Evolutionary conservation across 2,797 vertebrate species (phyloP).

Genomic region (Orientallactaga sibirica): DNA sequence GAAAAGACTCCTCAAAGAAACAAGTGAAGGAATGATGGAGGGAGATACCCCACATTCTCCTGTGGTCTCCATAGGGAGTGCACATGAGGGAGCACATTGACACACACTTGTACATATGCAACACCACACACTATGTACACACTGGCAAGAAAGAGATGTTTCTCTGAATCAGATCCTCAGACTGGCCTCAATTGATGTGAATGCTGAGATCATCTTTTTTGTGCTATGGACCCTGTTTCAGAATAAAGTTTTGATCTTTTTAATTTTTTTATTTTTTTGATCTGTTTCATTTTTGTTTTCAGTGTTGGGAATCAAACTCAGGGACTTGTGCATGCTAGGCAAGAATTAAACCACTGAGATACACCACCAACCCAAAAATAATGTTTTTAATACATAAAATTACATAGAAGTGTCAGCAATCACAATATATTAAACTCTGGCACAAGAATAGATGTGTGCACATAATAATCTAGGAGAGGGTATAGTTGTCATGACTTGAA

Average conservation of each 20-base stretch:
- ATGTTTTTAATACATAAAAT: not conserved
- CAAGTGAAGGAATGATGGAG: no score
- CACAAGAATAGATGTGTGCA: not conserved
- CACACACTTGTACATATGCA: no score
- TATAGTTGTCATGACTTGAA: not conserved
- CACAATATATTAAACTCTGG: not conserved
- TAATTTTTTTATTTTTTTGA: not conserved
- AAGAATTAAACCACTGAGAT: no score
- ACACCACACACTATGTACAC: no score
- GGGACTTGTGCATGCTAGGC: no score
- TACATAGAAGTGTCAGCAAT: not conserved
- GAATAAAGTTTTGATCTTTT: not conserved
- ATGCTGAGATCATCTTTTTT: not conserved
- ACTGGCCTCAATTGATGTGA: constrained; percentile 1
- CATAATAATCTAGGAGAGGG: not conserved
- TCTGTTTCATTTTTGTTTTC: not conserved
- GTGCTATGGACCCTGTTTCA: not conserved
- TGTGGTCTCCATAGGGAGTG: no score
- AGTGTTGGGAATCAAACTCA: no score
- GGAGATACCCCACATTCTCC: no score
- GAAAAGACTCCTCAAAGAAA: no score
- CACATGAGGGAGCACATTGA: no score
- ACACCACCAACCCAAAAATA: no score
- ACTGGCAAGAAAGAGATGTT: not conserved
- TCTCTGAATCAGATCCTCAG: not conserved